Evolutionary conservation across 2,797 vertebrate genomes (phyloP), one percentile per base, ranked within the genome.

Genomic region (Bradypodion pumilum): DNA sequence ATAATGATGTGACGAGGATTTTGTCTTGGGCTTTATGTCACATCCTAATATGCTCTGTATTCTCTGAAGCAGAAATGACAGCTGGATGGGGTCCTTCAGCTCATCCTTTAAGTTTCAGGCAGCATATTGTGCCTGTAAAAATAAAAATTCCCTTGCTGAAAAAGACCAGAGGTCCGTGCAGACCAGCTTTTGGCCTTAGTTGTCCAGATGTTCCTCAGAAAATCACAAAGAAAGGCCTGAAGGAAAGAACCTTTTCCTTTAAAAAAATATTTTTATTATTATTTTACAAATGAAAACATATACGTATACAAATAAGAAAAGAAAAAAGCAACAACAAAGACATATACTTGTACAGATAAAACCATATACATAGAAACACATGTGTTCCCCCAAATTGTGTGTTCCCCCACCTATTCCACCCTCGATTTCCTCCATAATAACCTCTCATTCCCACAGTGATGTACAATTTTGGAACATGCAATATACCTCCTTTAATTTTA

Each of bases 91-190:
- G 27, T 29, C 27, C 79, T 87, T 92, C 78, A 70, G 10, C 83
- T 63, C 85, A 81, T 87, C 78, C 84, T 7, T 1, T 40, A 82
- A 83, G 85, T 88, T 89, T 89, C 85, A 89, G 88, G 44, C n/a
- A 85, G 87, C 81, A 78, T 69, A 88, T 29, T 32, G 19, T 68
- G 37, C n/a, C 23, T 59, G 21, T 42, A 13, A 75, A 59, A 10
- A 78, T 69, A 25, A 85, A 70, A 81, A 85, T 32, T 70, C 73
- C 42, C n/a, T 81, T 85, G 32, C 32, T 63, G 25, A 32, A 73
- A 63, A 44, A 84, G 42, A 72, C 4, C 40, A 46, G 4, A 37
- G 5, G 32, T 63, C 44, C 32, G 46, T 56, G 35, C 56, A 74
- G 35, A 65, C 35, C 60, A 74, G 46, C 35, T 42, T 74, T 44